Base-by-base conservation (phyloP, 1,140 invertebrate species). In the Drosophila serrata region DNA sequence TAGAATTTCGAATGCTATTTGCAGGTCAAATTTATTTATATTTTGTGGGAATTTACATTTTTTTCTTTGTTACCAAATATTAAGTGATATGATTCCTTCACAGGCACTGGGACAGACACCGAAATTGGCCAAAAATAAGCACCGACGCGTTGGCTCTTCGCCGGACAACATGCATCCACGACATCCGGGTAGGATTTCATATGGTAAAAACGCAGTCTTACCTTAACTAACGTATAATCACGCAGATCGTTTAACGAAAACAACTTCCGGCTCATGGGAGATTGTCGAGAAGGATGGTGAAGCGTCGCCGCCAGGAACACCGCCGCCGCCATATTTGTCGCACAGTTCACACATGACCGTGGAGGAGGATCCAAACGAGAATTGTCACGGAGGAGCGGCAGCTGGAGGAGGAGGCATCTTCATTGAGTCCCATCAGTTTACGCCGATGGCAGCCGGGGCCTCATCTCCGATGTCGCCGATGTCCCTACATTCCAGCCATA, bases 231-330 rank as follows among this genome's bases (percentile, higher is more conserved):
- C 19, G 6, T n/a, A n/a, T 37, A 22, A 19, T 15, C 19, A 11
- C 9, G 8, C 48, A 92, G 91, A 92, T 90, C 90, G 90, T 13
- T 68, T 87, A 22, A 79, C 76, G 0, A 92, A 92, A 80, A 81
- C 92, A 6, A 88, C 86, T 3, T 92, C 90, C 15, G 91, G 91
- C 29, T 92, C 92, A 3, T 92, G 92, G 92, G 92, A 92, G 59
- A 81, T 92, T 29, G 79, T 91, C 0, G 92, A 92, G 51, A 92
- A 92, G 82, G 94, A 94, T 78, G 90, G 93, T 6, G 94, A 94
- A 42, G 93, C 94, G 6, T 96, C 96, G 42, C 97, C 97, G 31
- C 97, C 97, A 2, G 97, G 97, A 42, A 97, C 97, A 43, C 97
- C 97, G 19, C 97, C 97, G 45, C 97, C 97, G 43, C 97, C 97